Percentiles rank a stretch among this genome's conserved stretches.
Conservation (phyloP, 2,113 vertebrate genomes). For the Podarcis muralis region DNA sequence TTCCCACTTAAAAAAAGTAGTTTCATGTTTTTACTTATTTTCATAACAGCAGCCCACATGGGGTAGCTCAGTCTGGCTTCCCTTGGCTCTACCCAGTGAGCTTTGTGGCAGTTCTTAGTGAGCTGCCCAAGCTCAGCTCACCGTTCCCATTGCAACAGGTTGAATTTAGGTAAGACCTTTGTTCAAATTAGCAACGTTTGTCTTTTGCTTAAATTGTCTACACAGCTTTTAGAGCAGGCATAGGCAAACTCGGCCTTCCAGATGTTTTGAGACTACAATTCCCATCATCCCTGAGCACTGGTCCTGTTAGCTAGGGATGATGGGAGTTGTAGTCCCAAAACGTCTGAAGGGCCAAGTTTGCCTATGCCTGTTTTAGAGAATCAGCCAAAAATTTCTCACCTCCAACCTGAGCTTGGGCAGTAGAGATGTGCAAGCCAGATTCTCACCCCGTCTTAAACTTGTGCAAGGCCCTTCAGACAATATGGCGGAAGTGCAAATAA, state of each 20-base stretch:
- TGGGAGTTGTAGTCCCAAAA: too few species aligned
- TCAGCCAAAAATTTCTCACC: neutral
- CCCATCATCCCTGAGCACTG: too few species aligned
- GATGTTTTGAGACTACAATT: too few species aligned
- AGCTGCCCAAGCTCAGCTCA: neutral
- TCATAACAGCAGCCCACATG: neutral
- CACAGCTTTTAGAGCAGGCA: neutral
- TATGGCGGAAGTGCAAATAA: neutral
- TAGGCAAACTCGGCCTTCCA: too few species aligned
- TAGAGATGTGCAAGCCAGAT: too few species aligned
- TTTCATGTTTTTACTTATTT: neutral
- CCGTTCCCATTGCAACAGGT: neutral
- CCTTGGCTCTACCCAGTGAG: neutral
- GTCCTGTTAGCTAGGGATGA: too few species aligned
- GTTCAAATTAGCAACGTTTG: neutral
- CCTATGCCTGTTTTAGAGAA: neutral
- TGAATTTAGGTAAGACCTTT: neutral
- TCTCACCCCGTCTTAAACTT: neutral
- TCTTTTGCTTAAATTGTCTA: neutral
- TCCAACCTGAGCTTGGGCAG: neutral
- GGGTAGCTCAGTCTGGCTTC: neutral
- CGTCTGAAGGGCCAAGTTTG: too few species aligned
- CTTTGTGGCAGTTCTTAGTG: neutral
- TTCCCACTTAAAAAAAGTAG: neutral
- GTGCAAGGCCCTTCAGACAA: neutral